Base-by-base conservation (phyloP, 2,888 invertebrate genomes). In the Eupithecia subumbrata region DNA sequence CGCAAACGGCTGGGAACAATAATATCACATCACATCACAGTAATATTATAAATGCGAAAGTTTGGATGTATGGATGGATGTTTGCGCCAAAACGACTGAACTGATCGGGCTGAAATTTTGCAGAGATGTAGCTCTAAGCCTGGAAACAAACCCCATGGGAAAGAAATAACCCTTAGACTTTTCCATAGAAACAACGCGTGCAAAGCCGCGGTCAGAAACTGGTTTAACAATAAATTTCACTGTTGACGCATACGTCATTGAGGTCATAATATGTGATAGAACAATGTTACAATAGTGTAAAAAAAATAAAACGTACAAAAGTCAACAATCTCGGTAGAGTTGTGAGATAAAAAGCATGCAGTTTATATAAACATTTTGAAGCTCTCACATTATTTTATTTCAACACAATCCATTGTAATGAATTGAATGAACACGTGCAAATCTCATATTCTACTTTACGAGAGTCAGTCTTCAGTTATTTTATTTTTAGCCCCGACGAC, bases 351-450 rank as follows among this genome's bases (percentile, higher is more conserved):
- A 18, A 37, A n/a, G 40, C 22, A 67, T 40, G n/a, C n/a, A n/a
- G 66, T 40, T 67, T 67, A 40, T 67, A 67, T 67, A 67, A 67
- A 40, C 66, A 67, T 37, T n/a, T 37, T 37, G 66, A 37, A n/a
- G 12, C 73, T 71, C 56, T 74, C 25, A 30, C 8, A 72, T 22
- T 68, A 22, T 77, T 45, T 76, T 76, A 72, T 72, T 72, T 72
- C 56, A 77, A 77, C 72, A 77, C 72, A 63, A 25, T 16, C 64
- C 40, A 77, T 77, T 74, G 72, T 77, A 45, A 48, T 67, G 74
- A 30, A 63, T 67, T 74, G 43, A 73, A 71, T 71, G 60, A 72
- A 74, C 77, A 77, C 77, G 74, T 77, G 77, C 68, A 76, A 71
- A 64, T 63, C 48, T 25, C 34, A 67, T 67, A 67, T 37, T 67